Evolutionary conservation across 2,888 invertebrate genomes (phyloP).

Genomic region (Oligia latruncula): DNA sequence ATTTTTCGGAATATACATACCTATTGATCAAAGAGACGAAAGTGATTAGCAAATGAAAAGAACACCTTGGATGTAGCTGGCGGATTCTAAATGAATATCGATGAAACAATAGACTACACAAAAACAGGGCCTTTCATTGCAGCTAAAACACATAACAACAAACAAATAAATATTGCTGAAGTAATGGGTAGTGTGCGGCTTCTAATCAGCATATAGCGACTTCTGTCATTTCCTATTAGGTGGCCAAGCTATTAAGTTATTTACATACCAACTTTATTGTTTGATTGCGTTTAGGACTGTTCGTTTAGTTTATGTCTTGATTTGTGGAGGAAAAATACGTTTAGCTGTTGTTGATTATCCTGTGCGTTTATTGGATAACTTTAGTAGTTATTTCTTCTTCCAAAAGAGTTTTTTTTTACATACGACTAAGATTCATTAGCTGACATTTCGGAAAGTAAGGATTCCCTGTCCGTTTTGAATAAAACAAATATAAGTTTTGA

Average conservation of each 20-base stretch:
- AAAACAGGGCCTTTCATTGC: neutral
- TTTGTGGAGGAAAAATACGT: conserved; percentile 34
- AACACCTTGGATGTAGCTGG: neutral
- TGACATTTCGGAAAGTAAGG: neutral
- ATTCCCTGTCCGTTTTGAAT: neutral
- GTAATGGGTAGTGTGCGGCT: neutral
- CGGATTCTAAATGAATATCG: neutral
- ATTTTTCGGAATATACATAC: neutral
- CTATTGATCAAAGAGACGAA: neutral
- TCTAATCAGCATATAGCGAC: neutral
- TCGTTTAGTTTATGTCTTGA: conserved; percentile 56
- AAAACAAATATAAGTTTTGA: neutral
- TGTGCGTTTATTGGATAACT: neutral
- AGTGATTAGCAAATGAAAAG: neutral
- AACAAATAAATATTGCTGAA: neutral
- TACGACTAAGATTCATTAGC: neutral
- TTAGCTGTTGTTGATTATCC: conserved; percentile 5
- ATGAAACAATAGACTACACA: neutral
- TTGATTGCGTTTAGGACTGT: conserved; percentile 53
- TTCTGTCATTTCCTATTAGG: conserved; percentile 23
- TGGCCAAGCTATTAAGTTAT: conserved; percentile 56
- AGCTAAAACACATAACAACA: neutral
- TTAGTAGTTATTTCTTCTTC: neutral
- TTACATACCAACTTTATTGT: conserved; percentile 64
- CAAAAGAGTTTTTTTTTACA: neutral